phyloP scores from a whole-genome alignment of 2,113 vertebrate species.

The Felis catus region F.catus_Fca126_mat1.0 CM031419.1:166909001-166909500 shows the following conservation, averaged over 20 bases:
- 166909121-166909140: background rate
- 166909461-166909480: background rate
- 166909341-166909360: background rate
- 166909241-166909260: background rate
- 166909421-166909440: background rate
- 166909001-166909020: background rate
- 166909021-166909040: background rate
- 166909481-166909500: background rate
- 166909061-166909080: background rate
- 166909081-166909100: background rate
- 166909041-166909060: background rate
- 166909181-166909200: background rate
- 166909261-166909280: background rate
- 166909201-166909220: background rate
- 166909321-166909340: background rate
- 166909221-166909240: background rate
- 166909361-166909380: background rate
- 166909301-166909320: background rate
- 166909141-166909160: background rate
- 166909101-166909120: background rate
- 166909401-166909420: background rate
- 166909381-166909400: background rate
- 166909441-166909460: background rate
- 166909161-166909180: background rate
- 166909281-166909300: background rate